Percentiles rank a stretch among this genome's conserved stretches.
Conservation (phyloP, 2,797 vertebrate genomes). For the Chaetophractus vellerosus region DNA sequence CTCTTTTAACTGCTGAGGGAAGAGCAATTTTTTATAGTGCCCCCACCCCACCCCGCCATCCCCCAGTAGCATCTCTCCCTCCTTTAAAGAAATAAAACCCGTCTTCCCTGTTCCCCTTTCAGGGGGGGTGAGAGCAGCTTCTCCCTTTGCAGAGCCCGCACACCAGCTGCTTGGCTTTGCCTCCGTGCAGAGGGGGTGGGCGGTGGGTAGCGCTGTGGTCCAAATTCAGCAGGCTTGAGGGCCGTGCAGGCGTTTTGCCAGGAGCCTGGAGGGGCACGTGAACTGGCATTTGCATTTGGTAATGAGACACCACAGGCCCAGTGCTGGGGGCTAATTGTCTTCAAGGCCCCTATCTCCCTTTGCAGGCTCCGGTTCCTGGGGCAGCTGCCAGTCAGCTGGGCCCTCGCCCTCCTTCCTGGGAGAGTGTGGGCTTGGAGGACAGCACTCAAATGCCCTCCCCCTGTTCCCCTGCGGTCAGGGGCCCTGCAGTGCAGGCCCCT, state of each 20-base stretch:
- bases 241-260: slow-evolving; percentile 84
- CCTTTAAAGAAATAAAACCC: slow-evolving; percentile 85
- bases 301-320: slow-evolving; percentile 86
- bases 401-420: background rate
- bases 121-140: background rate
- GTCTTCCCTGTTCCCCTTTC: slow-evolving; percentile 71
- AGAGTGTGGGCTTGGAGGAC: background rate
- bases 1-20: slow-evolving; percentile 88
- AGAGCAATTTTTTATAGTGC: slow-evolving; percentile 86
- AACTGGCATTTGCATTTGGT: slow-evolving; percentile 89
- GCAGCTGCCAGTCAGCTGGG: slow-evolving; percentile 77
- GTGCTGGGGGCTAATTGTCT: slow-evolving; percentile 80
- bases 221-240: slow-evolving; percentile 66
- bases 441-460: background rate
- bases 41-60: background rate
- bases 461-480: background rate
- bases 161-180: slow-evolving; percentile 72
- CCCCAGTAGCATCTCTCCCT: slow-evolving; percentile 76
- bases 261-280: slow-evolving; percentile 80
- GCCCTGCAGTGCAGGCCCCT: too few relatives aligned
- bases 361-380: slow-evolving; percentile 66
- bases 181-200: slow-evolving; percentile 56
- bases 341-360: slow-evolving; percentile 71
- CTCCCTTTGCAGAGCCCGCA: slow-evolving; percentile 51
- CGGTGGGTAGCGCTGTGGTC: background rate